These are phyloP conservation scores for Gasterosteus nipponicus DNA, from an alignment of 2,113 vertebrate genomes.

Conservation along the genomic window DNA sequence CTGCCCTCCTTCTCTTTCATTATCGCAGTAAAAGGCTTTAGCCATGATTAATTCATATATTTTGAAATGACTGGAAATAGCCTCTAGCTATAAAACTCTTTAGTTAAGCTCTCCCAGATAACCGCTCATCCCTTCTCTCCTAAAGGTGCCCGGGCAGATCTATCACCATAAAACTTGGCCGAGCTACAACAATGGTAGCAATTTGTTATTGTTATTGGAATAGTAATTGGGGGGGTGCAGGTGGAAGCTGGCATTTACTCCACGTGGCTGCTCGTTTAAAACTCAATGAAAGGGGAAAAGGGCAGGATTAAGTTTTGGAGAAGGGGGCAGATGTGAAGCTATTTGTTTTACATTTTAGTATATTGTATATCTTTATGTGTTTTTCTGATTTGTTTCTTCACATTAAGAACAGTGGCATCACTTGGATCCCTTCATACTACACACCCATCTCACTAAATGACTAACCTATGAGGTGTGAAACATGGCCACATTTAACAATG, in stretches of 20 bases:
- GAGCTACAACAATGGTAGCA: constrained; percentile 27
- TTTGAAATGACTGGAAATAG: constrained; percentile 25
- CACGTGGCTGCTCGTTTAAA: constrained; percentile 49
- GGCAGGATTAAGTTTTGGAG: constrained; percentile 55
- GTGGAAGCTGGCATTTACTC: constrained; percentile 58
- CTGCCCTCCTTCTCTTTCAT: constrained; percentile 4
- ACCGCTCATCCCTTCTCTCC: neutral
- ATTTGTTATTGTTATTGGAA: constrained; percentile 55
- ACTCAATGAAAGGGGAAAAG: constrained; percentile 49
- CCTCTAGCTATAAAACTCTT: constrained; percentile 40
- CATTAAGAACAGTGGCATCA: neutral
- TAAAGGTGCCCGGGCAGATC: constrained; percentile 15
- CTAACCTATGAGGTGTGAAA: constrained; percentile 50
- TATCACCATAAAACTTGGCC: constrained; percentile 26
- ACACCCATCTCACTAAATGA: constrained; percentile 54
- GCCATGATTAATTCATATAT: constrained; percentile 42
- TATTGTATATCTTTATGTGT: constrained; percentile 12
- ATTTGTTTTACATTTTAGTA: constrained; percentile 29
- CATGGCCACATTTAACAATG: constrained; percentile 34
- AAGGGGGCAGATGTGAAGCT: constrained; percentile 53
- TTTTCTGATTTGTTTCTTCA: neutral
- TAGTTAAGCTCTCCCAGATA: constrained; percentile 37
- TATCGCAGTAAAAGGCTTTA: constrained; percentile 36
- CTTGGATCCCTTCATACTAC: constrained; percentile 40
- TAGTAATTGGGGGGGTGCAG: constrained; percentile 35